phyloP scores from a whole-genome alignment of 2,888 invertebrate species.

The Nephrotoma flavescens region DNA sequence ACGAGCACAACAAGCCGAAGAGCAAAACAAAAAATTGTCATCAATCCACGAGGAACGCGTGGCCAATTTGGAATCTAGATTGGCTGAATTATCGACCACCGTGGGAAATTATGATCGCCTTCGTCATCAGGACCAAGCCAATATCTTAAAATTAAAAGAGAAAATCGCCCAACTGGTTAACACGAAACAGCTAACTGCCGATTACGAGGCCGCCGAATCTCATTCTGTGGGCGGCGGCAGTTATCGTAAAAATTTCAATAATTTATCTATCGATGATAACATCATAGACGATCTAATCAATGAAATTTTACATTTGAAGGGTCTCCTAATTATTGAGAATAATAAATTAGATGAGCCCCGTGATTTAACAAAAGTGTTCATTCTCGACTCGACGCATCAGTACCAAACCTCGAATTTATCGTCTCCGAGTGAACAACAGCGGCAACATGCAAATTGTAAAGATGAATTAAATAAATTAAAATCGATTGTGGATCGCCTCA shows the following conservation, averaged over 20 bases:
- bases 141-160: conserved; percentile 46
- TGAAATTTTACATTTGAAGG: conserved; percentile 48
- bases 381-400: conserved; percentile 16
- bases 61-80: conserved; percentile 53
- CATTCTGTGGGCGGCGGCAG: not conserved
- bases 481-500: conserved; percentile 19
- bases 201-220: conserved; percentile 28
- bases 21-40: conserved; percentile 49
- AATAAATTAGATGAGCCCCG: conserved; percentile 42
- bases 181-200: conserved; percentile 15
- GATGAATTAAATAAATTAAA: conserved; percentile 55
- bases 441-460: not conserved
- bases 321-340: conserved; percentile 43
- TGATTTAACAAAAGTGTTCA: conserved; percentile 41
- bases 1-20: conserved; percentile 56
- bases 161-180: conserved; percentile 22
- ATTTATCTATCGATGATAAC: conserved; percentile 13
- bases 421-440: conserved; percentile 14
- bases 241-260: conserved; percentile 10
- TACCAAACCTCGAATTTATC: conserved; percentile 21
- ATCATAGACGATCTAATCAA: conserved; percentile 40
- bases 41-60: conserved; percentile 63
- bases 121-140: conserved; percentile 53
- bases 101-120: conserved; percentile 63
- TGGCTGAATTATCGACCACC: conserved; percentile 65